Percentiles rank a stretch among this genome's conserved stretches.
phyloP scores from a whole-genome alignment of 1,140 invertebrate genomes.

The Drosophila littoralis region DNA sequence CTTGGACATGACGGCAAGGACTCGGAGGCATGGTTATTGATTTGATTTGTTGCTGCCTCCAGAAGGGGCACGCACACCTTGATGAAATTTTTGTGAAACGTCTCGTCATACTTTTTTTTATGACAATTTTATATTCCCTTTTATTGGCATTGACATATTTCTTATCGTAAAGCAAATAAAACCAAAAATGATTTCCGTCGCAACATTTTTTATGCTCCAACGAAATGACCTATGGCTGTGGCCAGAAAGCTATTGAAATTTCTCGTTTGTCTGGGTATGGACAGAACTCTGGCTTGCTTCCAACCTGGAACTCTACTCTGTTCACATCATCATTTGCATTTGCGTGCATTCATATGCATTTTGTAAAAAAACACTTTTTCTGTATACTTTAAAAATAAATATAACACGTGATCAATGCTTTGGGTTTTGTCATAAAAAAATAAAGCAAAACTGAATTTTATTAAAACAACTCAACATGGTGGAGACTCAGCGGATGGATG shows the following conservation, averaged over 20 bases:
- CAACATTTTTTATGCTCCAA: constrained; percentile 30
- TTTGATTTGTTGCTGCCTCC: constrained; percentile 45
- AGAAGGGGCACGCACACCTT: constrained; percentile 49
- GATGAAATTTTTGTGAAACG: constrained; percentile 30
- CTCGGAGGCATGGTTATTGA: constrained; percentile 49
- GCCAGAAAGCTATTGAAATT: constrained; percentile 1
- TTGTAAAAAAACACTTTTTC: constrained; percentile 1
- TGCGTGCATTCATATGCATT: constrained; percentile 24
- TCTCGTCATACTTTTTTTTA: constrained; percentile 56
- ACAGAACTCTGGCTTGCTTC: background rate
- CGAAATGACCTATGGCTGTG: constrained; percentile 28
- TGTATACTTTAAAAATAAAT: constrained; percentile 31
- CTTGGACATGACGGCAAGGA: constrained; percentile 11
- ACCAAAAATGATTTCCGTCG: constrained; percentile 55
- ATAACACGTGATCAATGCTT: constrained; percentile 31
- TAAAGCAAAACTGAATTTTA: constrained; percentile 35
- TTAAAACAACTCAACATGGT: constrained; percentile 60
- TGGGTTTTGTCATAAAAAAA: constrained; percentile 21
- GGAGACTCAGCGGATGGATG: constrained; percentile 11
- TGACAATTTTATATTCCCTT: constrained; percentile 60
- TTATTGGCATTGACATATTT: constrained; percentile 65
- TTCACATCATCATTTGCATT: constrained; percentile 43
- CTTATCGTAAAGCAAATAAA: constrained; percentile 55
- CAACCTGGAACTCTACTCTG: constrained; percentile 8
- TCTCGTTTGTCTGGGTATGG: background rate